A percentile compares a stretch with the other conserved stretches of the same genome.
Conservation (phyloP, 1,140 invertebrate genomes). For the Aethina tumida region DNA sequence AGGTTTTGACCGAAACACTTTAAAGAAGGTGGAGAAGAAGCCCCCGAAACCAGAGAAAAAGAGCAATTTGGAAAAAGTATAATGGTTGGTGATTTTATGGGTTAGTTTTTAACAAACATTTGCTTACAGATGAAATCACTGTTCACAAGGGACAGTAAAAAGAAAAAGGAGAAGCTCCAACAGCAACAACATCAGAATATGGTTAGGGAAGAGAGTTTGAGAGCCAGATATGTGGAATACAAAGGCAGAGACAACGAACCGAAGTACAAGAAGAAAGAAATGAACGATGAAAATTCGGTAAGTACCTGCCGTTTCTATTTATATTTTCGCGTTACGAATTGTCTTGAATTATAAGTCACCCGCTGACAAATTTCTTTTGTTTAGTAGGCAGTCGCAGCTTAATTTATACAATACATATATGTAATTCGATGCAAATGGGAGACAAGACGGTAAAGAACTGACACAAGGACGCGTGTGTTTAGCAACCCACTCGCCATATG, state of each 20-base stretch:
- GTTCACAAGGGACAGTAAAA: conserved; percentile 47
- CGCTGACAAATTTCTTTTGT: no score
- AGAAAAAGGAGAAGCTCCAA: conserved; percentile 42
- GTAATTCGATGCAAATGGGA: no score
- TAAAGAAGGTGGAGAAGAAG: conserved; percentile 44
- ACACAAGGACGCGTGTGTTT: no score
- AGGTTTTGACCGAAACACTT: conserved; percentile 34
- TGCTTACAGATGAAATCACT: conserved; percentile 43
- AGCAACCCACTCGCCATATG: no score
- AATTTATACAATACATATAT: no score
- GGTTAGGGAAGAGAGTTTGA: conserved; percentile 43
- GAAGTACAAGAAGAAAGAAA: conserved; percentile 15
- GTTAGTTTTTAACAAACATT: conserved; percentile 3
- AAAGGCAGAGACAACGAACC: conserved; percentile 33
- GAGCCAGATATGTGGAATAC: conserved; percentile 43
- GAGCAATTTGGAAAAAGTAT: conserved; percentile 55
- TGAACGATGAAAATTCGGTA: conserved; percentile 15
- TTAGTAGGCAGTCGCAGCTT: no score
- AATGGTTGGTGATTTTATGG: conserved; percentile 3
- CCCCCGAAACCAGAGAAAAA: conserved; percentile 50
- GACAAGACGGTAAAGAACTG: no score
- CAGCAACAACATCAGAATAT: conserved; percentile 16
- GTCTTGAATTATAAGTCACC: no score
- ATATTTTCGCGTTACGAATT: no score
- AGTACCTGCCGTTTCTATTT: not conserved